These are phyloP conservation scores for Patiria miniata DNA, from an alignment of 35 echinoderm and acorn worm genomes.

Conservation along the genomic window DNA sequence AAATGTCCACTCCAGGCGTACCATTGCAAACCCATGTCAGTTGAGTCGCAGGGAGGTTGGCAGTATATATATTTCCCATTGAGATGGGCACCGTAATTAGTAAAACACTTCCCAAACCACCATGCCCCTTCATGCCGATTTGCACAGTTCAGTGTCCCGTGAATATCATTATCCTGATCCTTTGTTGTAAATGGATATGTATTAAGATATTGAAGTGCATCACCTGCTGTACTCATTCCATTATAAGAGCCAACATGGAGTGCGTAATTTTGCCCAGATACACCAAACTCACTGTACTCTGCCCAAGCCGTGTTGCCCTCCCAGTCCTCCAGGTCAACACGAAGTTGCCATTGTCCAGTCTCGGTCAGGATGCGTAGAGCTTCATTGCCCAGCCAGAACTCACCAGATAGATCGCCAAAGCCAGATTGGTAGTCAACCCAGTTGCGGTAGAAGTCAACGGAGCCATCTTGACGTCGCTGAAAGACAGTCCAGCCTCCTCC, in stretches of 20 bases:
- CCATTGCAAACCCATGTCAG: no score
- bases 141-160: not conserved
- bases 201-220: conserved; percentile 31
- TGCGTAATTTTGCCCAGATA: not conserved
- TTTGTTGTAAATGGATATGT: conserved; percentile 35
- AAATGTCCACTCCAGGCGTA: no score
- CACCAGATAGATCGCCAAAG: conserved; percentile 42
- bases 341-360: conserved; percentile 3
- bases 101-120: not conserved
- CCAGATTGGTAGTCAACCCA: conserved; percentile 46
- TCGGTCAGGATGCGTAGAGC: conserved; percentile 15
- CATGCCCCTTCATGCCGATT: not conserved
- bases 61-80: not conserved
- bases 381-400: conserved; percentile 53
- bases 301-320: conserved; percentile 12
- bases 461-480: conserved; percentile 42
- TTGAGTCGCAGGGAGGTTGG: no score
- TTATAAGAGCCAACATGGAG: not conserved
- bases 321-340: conserved; percentile 44
- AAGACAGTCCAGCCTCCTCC: conserved; percentile 40
- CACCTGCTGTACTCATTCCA: conserved; percentile 13
- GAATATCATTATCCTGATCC: conserved; percentile 65
- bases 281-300: not conserved
- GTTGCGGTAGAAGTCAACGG: conserved; percentile 47
- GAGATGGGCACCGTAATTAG: not conserved